Conservation (phyloP, 2,888 invertebrate species). For the Synergus umbraculus region DNA sequence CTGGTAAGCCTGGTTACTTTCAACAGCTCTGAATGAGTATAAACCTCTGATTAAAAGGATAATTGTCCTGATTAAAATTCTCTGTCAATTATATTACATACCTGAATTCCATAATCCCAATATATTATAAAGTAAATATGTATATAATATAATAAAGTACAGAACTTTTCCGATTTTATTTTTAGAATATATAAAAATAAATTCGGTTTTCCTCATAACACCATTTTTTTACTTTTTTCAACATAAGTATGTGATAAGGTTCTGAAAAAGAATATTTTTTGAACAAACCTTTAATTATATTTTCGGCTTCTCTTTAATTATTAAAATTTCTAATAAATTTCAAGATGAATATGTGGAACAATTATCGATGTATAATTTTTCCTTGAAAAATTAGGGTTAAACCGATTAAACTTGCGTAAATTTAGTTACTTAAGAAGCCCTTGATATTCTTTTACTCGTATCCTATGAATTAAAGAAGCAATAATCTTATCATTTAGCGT, state of each 20-base stretch:
- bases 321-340: neutral
- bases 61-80: no score
- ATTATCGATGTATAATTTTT: neutral
- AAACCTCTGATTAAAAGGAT: no score
- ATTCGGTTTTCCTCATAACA: neutral
- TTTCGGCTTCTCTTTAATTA: neutral
- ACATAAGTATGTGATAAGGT: neutral
- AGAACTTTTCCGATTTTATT: neutral
- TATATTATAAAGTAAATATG: no score
- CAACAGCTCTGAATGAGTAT: no score
- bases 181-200: neutral
- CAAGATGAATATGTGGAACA: neutral
- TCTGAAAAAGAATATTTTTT: neutral
- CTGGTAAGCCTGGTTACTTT: no score
- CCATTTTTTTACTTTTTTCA: neutral
- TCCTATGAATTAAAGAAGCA: neutral
- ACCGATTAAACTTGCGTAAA: neutral
- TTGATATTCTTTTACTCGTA: neutral
- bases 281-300: neutral
- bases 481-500: neutral
- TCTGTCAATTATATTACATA: no score
- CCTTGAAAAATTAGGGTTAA: slow-evolving; percentile 11
- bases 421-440: slow-evolving; percentile 14
- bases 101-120: no score
- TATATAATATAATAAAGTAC: neutral